Base-by-base conservation (phyloP, 2,797 vertebrate genomes). In the Lacerta viridis region DNA sequence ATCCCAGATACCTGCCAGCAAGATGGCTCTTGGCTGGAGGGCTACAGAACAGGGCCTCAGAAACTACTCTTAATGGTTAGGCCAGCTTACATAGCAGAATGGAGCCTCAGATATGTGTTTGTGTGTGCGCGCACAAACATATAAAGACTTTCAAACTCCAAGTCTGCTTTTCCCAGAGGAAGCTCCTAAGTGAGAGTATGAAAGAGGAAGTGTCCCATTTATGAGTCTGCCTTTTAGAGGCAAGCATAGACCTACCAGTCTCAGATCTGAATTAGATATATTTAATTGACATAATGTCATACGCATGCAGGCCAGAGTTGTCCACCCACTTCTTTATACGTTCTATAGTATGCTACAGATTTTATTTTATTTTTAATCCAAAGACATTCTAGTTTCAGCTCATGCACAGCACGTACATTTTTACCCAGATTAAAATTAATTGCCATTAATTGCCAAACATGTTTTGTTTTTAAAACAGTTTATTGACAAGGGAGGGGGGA, bases 381-480 rank as follows among this genome's bases (percentile, higher is more conserved):
- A 41, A 17, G 25, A 17, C 15, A 55, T 85, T 87, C 77, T 11
- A 36, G 81, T 88, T 81, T 74, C 84, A 80, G 69, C 81, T 89
- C 81, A 79, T 82, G 23, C 3, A 59, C 66, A 79, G 33, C 9
- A 66, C 43, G 27, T 59, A 18, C 18, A 82, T 11, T 1, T 11
- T 78, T 33, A 9, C 29, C 18, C 50, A 87, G 4, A 68, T 83
- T 68, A 77, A 88, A 82, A 82, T 83, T 33, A 15, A 66, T 29
- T 55, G 9, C n/a, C 27, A 2, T 7, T 33, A 33, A 33, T 33
- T 33, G 33, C 33, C 33, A 79, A 84, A 69, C 18, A 69, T 50
- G 76, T 41, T 46, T 78, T 78, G 74, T 79, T 79, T 71, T 79
- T 61, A 84, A 88, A 88, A 84, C 27, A 71, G 36, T 88, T 88